Conservation (phyloP, 2,888 invertebrate genomes). For the Hoplodrina ambigua region DNA sequence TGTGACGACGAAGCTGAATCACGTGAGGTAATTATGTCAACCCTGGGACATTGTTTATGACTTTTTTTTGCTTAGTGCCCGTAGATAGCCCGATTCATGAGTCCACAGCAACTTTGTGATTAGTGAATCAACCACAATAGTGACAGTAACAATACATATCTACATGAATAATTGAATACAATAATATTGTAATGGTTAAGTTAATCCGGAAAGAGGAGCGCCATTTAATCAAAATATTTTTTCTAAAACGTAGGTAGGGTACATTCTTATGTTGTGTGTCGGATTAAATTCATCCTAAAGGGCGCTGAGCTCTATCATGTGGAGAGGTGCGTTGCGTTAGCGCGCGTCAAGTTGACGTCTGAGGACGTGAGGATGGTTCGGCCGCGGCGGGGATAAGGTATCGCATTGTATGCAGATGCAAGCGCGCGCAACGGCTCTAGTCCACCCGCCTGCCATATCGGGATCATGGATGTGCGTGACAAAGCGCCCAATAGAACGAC, state of each 20-base stretch:
- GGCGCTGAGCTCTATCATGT: conserved; percentile 12
- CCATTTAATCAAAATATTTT: conserved; percentile 25
- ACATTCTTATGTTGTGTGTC: neutral
- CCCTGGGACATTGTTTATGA: conserved; percentile 4
- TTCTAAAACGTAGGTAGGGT: no score
- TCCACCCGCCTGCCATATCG: conserved; percentile 54
- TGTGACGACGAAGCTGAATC: conserved; percentile 57
- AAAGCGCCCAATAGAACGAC: conserved; percentile 54
- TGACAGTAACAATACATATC: no score
- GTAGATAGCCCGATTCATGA: neutral
- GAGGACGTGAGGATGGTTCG: conserved; percentile 26
- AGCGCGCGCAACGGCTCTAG: conserved; percentile 63
- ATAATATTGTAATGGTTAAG: neutral
- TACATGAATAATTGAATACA: no score
- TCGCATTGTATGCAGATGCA: conserved; percentile 76
- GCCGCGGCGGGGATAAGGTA: conserved; percentile 51
- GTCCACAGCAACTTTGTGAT: neutral
- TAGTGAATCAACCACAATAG: conserved; percentile 1
- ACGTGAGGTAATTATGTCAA: conserved; percentile 17
- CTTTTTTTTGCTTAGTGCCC: neutral
- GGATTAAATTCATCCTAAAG: conserved; percentile 30
- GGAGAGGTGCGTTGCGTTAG: conserved; percentile 20
- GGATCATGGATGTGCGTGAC: conserved; percentile 64
- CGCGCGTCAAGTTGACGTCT: conserved; percentile 10
- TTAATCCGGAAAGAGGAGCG: conserved; percentile 5